Percentiles rank a stretch among this genome's conserved stretches.
phyloP scores from a whole-genome alignment of 2,113 vertebrate genomes.

The Boulengeromyrus knoepffleri region DNA sequence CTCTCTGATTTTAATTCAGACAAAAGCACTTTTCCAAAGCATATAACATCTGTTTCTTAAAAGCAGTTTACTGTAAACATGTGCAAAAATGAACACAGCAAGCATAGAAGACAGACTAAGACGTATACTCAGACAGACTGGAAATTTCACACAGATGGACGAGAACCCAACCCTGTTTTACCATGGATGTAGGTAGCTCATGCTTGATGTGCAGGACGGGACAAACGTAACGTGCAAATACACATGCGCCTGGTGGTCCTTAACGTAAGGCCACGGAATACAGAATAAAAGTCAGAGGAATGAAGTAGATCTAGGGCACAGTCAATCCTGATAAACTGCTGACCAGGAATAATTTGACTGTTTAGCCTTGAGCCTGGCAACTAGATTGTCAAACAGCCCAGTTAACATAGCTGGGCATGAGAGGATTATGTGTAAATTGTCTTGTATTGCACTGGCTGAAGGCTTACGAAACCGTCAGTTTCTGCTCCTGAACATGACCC shows the following conservation, averaged over 20 bases:
- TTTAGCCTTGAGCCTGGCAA: background rate
- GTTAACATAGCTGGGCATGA: constrained; percentile 18
- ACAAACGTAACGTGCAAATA: constrained; percentile 2
- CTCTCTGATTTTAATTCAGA: background rate
- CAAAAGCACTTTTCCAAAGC: background rate
- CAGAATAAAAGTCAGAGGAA: background rate
- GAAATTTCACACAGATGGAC: background rate
- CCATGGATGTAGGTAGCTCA: background rate
- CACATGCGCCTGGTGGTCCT: background rate
- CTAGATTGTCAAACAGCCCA: background rate
- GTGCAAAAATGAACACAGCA: background rate
- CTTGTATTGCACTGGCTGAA: constrained; percentile 51
- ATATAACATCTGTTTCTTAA: background rate
- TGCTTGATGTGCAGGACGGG: constrained; percentile 7
- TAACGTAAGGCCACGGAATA: background rate
- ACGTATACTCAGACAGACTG: background rate
- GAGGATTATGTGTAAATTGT: constrained; percentile 36
- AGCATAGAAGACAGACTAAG: background rate
- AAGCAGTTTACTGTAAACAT: constrained; percentile 6
- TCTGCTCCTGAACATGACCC: constrained; percentile 48
- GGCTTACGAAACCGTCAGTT: constrained; percentile 54
- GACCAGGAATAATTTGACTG: background rate
- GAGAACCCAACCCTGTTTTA: background rate
- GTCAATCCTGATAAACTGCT: background rate
- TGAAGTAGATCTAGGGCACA: background rate